Conservation (phyloP, 2,797 vertebrate genomes). For the Poecilia picta region DNA sequence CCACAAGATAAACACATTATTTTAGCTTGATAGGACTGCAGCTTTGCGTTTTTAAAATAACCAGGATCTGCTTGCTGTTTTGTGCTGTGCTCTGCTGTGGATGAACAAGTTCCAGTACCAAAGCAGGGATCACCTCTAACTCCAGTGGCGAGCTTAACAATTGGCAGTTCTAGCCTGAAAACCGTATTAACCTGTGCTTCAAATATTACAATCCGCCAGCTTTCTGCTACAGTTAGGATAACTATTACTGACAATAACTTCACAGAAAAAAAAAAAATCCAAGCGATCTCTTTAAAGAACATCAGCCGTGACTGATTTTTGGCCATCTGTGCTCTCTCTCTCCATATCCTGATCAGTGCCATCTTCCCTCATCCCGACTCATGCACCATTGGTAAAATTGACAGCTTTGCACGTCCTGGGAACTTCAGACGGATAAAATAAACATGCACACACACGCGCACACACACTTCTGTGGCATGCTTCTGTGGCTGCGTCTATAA, state of each 20-base stretch:
- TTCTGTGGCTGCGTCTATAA: conserved; percentile 79
- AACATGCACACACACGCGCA: conserved; percentile 53
- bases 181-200: background rate
- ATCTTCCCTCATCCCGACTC: conserved; percentile 67
- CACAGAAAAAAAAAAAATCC: background rate
- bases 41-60: background rate
- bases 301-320: conserved; percentile 60
- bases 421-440: conserved; percentile 77
- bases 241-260: background rate
- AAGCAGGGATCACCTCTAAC: background rate
- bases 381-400: conserved; percentile 75
- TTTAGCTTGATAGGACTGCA: background rate
- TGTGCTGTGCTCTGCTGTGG: background rate
- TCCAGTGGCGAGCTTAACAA: background rate
- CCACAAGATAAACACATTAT: background rate
- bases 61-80: background rate
- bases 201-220: background rate
- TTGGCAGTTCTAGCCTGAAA: background rate
- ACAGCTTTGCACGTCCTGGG: conserved; percentile 80
- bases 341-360: conserved; percentile 57
- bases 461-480: conserved; percentile 66
- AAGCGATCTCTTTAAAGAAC: conserved; percentile 46
- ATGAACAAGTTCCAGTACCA: background rate
- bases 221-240: background rate
- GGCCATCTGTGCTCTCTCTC: conserved; percentile 70